A percentile compares a stretch with the other conserved stretches of the same genome.
Evolutionary conservation across 2,888 invertebrate species (phyloP).

Genomic region (Epinotia demarniana): DNA sequence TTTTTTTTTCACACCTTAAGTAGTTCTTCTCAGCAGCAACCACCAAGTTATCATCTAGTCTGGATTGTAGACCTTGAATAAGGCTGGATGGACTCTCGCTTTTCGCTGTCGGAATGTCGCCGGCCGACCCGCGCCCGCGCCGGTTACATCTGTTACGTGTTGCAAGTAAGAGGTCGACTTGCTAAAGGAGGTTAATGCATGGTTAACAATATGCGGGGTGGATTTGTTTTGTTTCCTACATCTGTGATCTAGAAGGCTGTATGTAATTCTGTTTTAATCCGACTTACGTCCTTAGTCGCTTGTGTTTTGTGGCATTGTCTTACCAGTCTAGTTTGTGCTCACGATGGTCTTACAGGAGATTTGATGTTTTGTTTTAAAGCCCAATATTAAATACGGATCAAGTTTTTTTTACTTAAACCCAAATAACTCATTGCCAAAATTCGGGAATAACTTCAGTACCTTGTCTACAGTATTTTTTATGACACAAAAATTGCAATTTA

Average conservation of each 20-base stretch:
- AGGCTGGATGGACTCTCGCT: conserved; percentile 65
- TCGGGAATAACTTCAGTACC: no score
- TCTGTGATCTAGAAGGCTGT: neutral
- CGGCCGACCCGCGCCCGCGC: conserved; percentile 52
- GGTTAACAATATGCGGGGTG: conserved; percentile 37
- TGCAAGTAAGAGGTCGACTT: conserved; percentile 40
- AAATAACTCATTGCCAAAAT: no score
- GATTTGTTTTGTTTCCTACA: conserved; percentile 28
- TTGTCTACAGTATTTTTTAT: no score
- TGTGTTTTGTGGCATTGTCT: neutral
- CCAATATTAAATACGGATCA: neutral
- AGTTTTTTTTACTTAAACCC: neutral
- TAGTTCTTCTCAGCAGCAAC: neutral
- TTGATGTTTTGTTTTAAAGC: neutral
- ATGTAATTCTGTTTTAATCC: neutral
- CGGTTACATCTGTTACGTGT: conserved; percentile 51
- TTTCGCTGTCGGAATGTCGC: conserved; percentile 70
- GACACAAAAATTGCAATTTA: no score
- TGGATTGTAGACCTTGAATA: conserved; percentile 41
- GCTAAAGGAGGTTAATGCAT: conserved; percentile 43
- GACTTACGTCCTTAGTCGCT: neutral
- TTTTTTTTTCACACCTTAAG: no score
- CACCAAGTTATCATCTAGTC: conserved; percentile 28
- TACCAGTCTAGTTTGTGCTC: neutral
- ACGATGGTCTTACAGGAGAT: neutral